Evolutionary conservation across 1,140 invertebrate species (phyloP).

Genomic region (Bombus haemorrhoidalis): DNA sequence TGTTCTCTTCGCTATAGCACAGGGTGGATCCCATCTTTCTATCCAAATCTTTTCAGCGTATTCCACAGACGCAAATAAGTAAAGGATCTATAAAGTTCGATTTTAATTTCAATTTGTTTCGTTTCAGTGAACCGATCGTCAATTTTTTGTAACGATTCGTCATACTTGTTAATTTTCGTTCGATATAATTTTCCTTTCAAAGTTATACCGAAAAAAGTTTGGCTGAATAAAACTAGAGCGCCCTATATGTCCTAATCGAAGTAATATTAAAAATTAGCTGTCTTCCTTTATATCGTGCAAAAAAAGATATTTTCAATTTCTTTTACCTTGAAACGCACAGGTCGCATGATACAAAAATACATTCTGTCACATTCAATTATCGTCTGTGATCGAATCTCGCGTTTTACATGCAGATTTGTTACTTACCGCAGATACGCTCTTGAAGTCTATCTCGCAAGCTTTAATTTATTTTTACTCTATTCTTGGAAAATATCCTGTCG

Average conservation of each 20-base stretch:
- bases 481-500: neutral
- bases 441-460: neutral
- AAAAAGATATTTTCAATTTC: neutral
- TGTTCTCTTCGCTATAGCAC: neutral
- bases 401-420: neutral
- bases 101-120: no score
- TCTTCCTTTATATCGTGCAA: neutral
- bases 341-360: neutral
- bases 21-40: no score
- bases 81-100: no score
- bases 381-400: constrained; percentile 17
- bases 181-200: no score
- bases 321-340: neutral
- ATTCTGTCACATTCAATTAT: constrained; percentile 8
- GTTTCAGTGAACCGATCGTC: no score
- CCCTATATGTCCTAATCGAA: neutral
- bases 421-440: neutral
- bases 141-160: no score
- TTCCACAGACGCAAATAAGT: neutral
- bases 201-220: no score
- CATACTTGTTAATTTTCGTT: no score
- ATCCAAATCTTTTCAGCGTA: neutral
- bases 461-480: neutral
- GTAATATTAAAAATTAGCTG: neutral
- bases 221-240: no score